phyloP scores from a whole-genome alignment of 2,797 vertebrate genomes.

The Macropodus opercularis region DNA sequence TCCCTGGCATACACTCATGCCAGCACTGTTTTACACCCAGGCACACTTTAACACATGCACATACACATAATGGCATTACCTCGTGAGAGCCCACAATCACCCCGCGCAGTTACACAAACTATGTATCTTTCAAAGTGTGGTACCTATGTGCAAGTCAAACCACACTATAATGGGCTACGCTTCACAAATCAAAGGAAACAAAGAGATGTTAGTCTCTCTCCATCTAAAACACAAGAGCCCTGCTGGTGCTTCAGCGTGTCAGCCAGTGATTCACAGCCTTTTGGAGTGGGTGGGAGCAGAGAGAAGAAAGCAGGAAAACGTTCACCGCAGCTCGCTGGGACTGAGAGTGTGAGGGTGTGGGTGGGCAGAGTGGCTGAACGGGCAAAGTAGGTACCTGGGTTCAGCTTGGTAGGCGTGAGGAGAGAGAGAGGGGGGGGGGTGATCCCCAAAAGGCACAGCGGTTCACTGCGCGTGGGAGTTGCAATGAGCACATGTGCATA shows the following conservation, averaged over 20 bases:
- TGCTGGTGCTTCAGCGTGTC: slow-evolving; percentile 62
- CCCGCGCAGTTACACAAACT: slow-evolving; percentile 14
- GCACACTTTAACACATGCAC: slow-evolving; percentile 21
- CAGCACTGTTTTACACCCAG: slow-evolving; percentile 17
- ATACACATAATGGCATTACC: slow-evolving; percentile 16
- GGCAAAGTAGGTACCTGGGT: slow-evolving; percentile 79
- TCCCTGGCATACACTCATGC: slow-evolving; percentile 31
- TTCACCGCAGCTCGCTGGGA: slow-evolving; percentile 61
- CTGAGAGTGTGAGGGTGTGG: slow-evolving; percentile 78
- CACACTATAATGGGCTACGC: slow-evolving; percentile 34
- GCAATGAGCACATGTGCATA: slow-evolving; percentile 13
- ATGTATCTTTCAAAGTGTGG: slow-evolving; percentile 24
- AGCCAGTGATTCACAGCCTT: slow-evolving; percentile 77
- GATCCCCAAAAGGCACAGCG: slow-evolving; percentile 65
- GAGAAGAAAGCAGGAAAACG: slow-evolving; percentile 66
- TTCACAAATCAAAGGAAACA: slow-evolving; percentile 41
- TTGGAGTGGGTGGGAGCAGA: slow-evolving; percentile 79
- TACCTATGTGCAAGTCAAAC: slow-evolving; percentile 41
- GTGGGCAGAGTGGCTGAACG: slow-evolving; percentile 74
- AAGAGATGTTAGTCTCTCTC: slow-evolving; percentile 46
- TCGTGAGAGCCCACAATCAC: slow-evolving; percentile 8
- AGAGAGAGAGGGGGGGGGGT: slow-evolving; percentile 37
- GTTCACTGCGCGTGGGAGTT: slow-evolving; percentile 62
- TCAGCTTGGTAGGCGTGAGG: slow-evolving; percentile 70
- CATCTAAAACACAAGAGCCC: slow-evolving; percentile 53